A percentile compares a stretch with the other conserved stretches of the same genome.
phyloP scores from a whole-genome alignment of 2,888 invertebrate genomes.

The Drosophila ochracea region DNA sequence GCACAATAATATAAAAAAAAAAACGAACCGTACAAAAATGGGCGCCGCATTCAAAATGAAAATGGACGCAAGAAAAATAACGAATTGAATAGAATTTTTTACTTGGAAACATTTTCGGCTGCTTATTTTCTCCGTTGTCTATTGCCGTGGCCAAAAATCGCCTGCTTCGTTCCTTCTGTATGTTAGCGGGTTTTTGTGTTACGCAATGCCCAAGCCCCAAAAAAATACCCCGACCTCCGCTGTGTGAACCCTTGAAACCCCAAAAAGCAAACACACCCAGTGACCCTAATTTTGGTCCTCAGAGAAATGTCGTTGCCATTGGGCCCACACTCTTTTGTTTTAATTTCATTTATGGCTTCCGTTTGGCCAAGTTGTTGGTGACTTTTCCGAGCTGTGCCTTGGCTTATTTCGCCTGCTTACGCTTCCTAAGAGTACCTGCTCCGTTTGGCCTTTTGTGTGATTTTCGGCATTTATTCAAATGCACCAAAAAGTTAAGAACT shows the following conservation, averaged over 20 bases:
- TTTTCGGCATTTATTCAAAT: conserved; percentile 60
- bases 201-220: conserved; percentile 58
- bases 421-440: conserved; percentile 10
- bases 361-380: conserved; percentile 66
- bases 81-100: conserved; percentile 56
- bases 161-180: conserved; percentile 37
- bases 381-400: conserved; percentile 58
- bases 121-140: conserved; percentile 42
- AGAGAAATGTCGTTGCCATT: conserved; percentile 72
- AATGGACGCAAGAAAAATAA: conserved; percentile 40
- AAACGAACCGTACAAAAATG: conserved; percentile 53
- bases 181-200: conserved; percentile 69
- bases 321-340: conserved; percentile 61
- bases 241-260: conserved; percentile 28
- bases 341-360: conserved; percentile 81
- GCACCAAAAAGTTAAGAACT: conserved; percentile 58
- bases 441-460: conserved; percentile 58
- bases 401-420: conserved; percentile 45
- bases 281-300: conserved; percentile 84
- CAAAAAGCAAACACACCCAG: conserved; percentile 81
- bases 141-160: conserved; percentile 36
- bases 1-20: conserved; percentile 12
- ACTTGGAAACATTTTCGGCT: conserved; percentile 67
- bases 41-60: conserved; percentile 73
- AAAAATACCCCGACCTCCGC: not conserved